Evolutionary conservation across 2,888 invertebrate species (phyloP), one percentile per base, ranked within the genome.

Genomic region (Uropetala carovei): DNA sequence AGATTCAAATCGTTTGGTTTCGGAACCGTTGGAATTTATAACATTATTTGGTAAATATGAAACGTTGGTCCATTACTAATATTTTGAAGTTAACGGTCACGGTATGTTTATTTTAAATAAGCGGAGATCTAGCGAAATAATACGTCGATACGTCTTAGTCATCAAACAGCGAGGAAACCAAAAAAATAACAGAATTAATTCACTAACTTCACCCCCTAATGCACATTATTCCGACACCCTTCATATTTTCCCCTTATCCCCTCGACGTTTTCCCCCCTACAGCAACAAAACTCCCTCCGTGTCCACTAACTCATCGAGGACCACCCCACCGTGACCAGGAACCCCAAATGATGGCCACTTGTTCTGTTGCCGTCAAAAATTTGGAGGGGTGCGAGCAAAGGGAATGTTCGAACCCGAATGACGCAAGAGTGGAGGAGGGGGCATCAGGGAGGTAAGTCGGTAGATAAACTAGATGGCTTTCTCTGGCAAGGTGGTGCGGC

Each of bases 261-360:
- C 11, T 75, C 27, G 22, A 22, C 27, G 22, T 75, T 75, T 75
- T 22, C 75, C 27, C 10, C 75, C 4, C 75, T 27, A 8, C 75
- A 13, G 75, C 75, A 75, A 75, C 75, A 75, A 75, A 75, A 75
- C 22, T 75, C 75, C 75, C 43, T 43, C 27, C 75, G 18, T 75
- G 75, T 75, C 75, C 18, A 75, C 75, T 75, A 75, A 75, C 75
- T 75, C 75, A 75, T 75, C 75, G n/a, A n/a, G 68, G 68, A 68
- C 68, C 75, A 75, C 75, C 75, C 75, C 75, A 75, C 75, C 75
- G 75, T 75, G 27, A 27, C 75, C 75, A 75, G 18, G 27, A 75
- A 75, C 22, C 27, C 13, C 75, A 75, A 75, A 27, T 75, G 75
- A 75, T 75, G 75, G 75, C 22, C 22, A 27, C 27, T 75, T 75